Evolutionary conservation across 2,113 vertebrate genomes (phyloP).

Genomic region (Nibea albiflora): DNA sequence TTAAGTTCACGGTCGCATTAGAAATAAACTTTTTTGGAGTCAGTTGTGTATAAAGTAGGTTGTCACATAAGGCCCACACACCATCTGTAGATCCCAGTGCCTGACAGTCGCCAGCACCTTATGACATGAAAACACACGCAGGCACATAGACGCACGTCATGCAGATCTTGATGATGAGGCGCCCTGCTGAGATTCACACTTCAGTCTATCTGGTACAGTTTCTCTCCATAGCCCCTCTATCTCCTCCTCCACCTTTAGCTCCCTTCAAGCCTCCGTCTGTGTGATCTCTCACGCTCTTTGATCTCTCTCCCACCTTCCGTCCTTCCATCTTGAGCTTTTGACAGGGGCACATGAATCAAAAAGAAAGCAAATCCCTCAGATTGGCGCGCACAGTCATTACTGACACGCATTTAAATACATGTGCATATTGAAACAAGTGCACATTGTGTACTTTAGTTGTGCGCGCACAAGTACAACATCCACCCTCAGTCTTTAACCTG

Average conservation of each 20-base stretch:
- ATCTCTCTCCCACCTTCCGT: constrained; percentile 56
- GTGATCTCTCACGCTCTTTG: constrained; percentile 67
- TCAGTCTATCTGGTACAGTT: constrained; percentile 61
- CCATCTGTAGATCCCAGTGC: constrained; percentile 63
- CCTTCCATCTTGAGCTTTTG: constrained; percentile 61
- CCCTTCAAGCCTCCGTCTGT: constrained; percentile 55
- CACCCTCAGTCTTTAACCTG: constrained; percentile 62
- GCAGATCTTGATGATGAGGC: constrained; percentile 62
- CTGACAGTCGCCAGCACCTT: constrained; percentile 44
- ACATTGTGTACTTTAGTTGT: constrained; percentile 9
- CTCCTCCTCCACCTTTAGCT: constrained; percentile 72
- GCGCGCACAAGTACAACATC: not conserved
- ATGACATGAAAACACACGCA: constrained; percentile 56
- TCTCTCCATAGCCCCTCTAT: constrained; percentile 51
- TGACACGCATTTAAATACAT: constrained; percentile 33
- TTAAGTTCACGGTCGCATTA: constrained; percentile 32
- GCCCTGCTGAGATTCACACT: constrained; percentile 73
- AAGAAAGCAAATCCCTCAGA: constrained; percentile 48
- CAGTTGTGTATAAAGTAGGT: constrained; percentile 35
- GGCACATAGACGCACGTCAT: constrained; percentile 47
- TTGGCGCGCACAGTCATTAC: constrained; percentile 37
- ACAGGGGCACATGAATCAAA: constrained; percentile 61
- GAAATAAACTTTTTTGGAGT: constrained; percentile 45
- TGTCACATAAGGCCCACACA: constrained; percentile 64
- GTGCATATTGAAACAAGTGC: constrained; percentile 24